Conservation (phyloP, 2,888 invertebrate genomes). For the Eurytoma californica region DNA sequence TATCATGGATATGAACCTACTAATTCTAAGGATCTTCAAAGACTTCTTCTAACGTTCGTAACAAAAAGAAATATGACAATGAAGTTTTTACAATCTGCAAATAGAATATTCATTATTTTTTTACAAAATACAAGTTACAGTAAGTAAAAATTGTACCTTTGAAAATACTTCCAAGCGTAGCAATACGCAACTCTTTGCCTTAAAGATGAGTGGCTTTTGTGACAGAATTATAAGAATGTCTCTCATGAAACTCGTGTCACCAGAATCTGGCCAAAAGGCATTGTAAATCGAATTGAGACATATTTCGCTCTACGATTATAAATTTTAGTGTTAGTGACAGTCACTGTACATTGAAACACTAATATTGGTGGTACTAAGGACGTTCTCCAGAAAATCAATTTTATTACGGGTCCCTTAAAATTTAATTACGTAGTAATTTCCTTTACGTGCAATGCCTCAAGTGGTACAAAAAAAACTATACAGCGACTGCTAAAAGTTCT, state of each 20-base stretch:
- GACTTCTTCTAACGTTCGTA: slow-evolving; percentile 34
- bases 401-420: too few relatives aligned
- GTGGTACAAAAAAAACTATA: too few relatives aligned
- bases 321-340: too few relatives aligned
- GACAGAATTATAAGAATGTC: slow-evolving; percentile 57
- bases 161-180: slow-evolving; percentile 13
- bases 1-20: too few relatives aligned
- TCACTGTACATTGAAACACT: too few relatives aligned
- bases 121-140: too few relatives aligned
- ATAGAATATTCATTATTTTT: too few relatives aligned
- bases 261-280: slow-evolving; percentile 58
- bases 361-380: too few relatives aligned
- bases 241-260: slow-evolving; percentile 49
- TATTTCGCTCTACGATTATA: slow-evolving; percentile 57
- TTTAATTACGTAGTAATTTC: background rate
- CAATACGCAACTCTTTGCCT: slow-evolving; percentile 34
- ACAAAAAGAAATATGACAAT: slow-evolving; percentile 46
- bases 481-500: background rate
- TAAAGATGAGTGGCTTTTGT: slow-evolving; percentile 61
- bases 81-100: slow-evolving; percentile 39
- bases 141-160: slow-evolving; percentile 2
- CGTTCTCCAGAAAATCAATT: too few relatives aligned
- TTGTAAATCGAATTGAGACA: slow-evolving; percentile 59
- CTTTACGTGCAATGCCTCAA: too few relatives aligned
- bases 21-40: background rate